Base-by-base conservation (phyloP, 2,888 invertebrate genomes). In the Lydus trimaculatus region DNA sequence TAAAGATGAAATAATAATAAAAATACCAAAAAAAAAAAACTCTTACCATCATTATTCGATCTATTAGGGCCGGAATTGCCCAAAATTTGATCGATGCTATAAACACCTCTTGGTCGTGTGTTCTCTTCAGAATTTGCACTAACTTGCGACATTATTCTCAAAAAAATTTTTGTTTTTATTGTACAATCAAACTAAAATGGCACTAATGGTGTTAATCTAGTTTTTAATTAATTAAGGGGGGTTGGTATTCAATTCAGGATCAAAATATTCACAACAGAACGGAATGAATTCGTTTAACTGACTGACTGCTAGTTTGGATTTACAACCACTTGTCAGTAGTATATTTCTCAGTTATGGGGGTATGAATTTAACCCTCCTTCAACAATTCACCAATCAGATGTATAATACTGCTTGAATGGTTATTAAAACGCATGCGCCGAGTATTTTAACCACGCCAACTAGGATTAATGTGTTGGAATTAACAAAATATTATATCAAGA, bases 51-150 rank as follows among this genome's bases (percentile, higher is more conserved):
- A 23, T 20, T 52, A 9, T n/a, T n/a, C n/a, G 48, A 52, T 20
- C 48, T 20, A 52, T 52, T 52, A 8, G 48, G 48, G 48, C 9
- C 48, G 11, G 48, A 52, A 52, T 52, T 84, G 75, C 86, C 85
- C 69, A 86, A 79, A 65, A 86, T 86, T 74, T 84, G 85, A 72
- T 86, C 86, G 70, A 86, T 86, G 80, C 84, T 85, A 76, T 86
- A 86, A 36, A 85, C 82, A 60, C 82, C 83, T 66, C 84, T 80
- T 61, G 85, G 83, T 64, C 84, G 79, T 63, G 82, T 81, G 63
- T 83, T 84, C 58, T 82, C 79, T 6, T 67, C 48, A 7, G 20
- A 15, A n/a, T 15, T 43, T 63, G 39, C 28, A 62, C 72, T 71
- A n/a, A 76, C 75, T 43, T 80, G 77, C 17, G 80, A 76, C 80